Base-by-base conservation (phyloP, 2,113 vertebrate genomes). In the Leucosticte australis region DNA sequence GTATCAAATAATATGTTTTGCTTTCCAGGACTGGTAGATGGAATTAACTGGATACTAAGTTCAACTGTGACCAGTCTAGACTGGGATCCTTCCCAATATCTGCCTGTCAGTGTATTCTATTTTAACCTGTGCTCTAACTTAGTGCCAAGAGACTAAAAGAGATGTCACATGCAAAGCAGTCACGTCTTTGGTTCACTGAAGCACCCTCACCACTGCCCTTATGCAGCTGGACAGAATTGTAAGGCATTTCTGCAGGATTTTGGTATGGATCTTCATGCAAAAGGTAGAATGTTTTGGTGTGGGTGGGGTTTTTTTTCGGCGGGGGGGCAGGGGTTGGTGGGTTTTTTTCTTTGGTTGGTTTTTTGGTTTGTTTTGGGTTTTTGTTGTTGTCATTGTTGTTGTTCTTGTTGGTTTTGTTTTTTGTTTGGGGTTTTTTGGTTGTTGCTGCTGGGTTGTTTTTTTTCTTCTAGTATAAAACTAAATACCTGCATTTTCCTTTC, bases 401-500 rank as follows among this genome's bases (percentile, higher is more conserved):
- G 15, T 28, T 50, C 23, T 57, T 2, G 8, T 33, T 33, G 14
- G 2, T 15, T 31, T 42, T 39, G 17, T 6, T 15, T 33, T 42
- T 26, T 33, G 7, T 13, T 39, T 13, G 21, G 21, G 13, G 4
- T 23, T 33, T 33, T 55, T 55, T 13, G 53, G 33, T n/a, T 57
- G 21, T n/a, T 56, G 30, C 20, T 31, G 14, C 30, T 52, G 3
- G 47, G 23, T 16, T 37, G 15, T 53, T 57, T 26, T 53, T 8
- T 20, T 39, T 52, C 4, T 5, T 1, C 24, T 22, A 28, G 12
- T 20, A 4, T 50, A 44, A 75, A 85, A 15, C 2, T 39, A 46
- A 65, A 27, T 3, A 20, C 0, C 0, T 28, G 3, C 44, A 15
- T 67, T 81, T 83, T 60, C 9, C 1, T 7, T 74, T 50, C 6